A percentile compares a stretch with the other conserved stretches of the same genome.
phyloP scores from a whole-genome alignment of 2,797 vertebrate species.

The Sebastiscus tertius region DNA sequence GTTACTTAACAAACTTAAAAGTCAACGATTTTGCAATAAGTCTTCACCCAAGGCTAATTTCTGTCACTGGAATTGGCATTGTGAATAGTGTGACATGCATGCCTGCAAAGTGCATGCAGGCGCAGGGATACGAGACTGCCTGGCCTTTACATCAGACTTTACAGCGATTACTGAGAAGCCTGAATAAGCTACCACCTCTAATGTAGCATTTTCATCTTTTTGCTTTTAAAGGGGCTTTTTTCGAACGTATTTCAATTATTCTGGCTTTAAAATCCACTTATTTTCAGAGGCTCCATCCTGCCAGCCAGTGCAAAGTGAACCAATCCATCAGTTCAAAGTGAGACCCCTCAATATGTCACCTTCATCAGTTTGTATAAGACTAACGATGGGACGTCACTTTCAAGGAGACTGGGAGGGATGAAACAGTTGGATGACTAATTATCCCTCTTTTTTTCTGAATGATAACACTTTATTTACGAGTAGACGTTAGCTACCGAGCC shows the following conservation, averaged over 20 bases:
- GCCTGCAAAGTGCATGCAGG: constrained; percentile 42
- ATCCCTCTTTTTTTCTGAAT: constrained; percentile 34
- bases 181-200: background rate
- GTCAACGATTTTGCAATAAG: constrained; percentile 82
- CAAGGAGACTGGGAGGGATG: constrained; percentile 73
- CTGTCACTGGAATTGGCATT: constrained; percentile 60
- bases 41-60: constrained; percentile 73
- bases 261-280: constrained; percentile 20
- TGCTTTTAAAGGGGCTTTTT: background rate
- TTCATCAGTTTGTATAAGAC: constrained; percentile 74
- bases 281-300: constrained; percentile 1
- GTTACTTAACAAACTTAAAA: constrained; percentile 82
- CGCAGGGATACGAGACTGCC: constrained; percentile 6
- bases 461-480: constrained; percentile 65
- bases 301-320: constrained; percentile 38
- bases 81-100: constrained; percentile 44
- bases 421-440: constrained; percentile 63
- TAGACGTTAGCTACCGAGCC: constrained; percentile 43
- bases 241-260: constrained; percentile 17
- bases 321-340: constrained; percentile 67
- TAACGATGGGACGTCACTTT: constrained; percentile 68
- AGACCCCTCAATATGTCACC: constrained; percentile 70
- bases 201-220: background rate
- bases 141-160: constrained; percentile 19
- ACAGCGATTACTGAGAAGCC: background rate